Conservation (phyloP, 2,113 vertebrate species). For the Solea solea region DNA sequence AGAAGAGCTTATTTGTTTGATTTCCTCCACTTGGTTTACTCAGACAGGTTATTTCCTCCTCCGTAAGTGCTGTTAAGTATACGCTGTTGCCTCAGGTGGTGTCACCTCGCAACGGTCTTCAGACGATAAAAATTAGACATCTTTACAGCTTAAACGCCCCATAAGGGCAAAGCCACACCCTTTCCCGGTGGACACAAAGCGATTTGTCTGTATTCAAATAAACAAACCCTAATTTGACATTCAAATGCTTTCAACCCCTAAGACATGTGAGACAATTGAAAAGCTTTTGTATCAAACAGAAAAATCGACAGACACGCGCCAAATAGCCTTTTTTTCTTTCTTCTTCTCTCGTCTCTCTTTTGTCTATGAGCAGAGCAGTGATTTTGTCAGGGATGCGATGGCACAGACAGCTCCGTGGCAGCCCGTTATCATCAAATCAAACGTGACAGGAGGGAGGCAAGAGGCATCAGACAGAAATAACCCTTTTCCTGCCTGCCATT, state of each 20-base stretch:
- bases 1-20: slow-evolving; percentile 26
- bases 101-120: slow-evolving; percentile 39
- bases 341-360: slow-evolving; percentile 50
- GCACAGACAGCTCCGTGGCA: slow-evolving; percentile 54
- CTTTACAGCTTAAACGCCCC: slow-evolving; percentile 23
- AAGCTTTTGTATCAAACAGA: slow-evolving; percentile 58
- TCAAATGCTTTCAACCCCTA: slow-evolving; percentile 63
- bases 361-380: slow-evolving; percentile 46
- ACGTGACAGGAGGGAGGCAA: slow-evolving; percentile 69
- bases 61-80: neutral
- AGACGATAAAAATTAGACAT: slow-evolving; percentile 39
- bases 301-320: slow-evolving; percentile 29
- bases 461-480: slow-evolving; percentile 70
- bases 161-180: slow-evolving; percentile 37
- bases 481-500: slow-evolving; percentile 60
- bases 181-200: slow-evolving; percentile 42
- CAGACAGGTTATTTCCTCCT: slow-evolving; percentile 20
- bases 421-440: slow-evolving; percentile 75
- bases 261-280: slow-evolving; percentile 66
- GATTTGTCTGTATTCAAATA: slow-evolving; percentile 75
- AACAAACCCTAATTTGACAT: slow-evolving; percentile 68
- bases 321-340: slow-evolving; percentile 35
- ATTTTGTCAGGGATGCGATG: slow-evolving; percentile 59
- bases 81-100: slow-evolving; percentile 26
- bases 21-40: neutral